Percentiles rank a stretch among this genome's conserved stretches.
phyloP scores from a whole-genome alignment of 2,797 vertebrate species.

The Notoglanidium macrostoma region DNA sequence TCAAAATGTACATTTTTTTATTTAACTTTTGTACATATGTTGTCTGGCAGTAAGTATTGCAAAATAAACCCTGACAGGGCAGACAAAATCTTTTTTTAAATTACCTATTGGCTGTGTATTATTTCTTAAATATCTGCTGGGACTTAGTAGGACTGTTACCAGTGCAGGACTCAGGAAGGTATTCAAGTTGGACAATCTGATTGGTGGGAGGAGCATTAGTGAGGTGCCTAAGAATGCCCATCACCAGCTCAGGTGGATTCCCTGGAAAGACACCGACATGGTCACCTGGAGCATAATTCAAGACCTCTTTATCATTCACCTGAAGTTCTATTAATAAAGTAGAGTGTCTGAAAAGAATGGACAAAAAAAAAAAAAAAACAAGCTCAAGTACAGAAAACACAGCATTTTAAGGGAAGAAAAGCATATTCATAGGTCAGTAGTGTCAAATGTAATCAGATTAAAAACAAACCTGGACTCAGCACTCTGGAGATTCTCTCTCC shows the following conservation, averaged over 20 bases:
- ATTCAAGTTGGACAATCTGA: conserved; percentile 75
- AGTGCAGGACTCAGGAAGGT: conserved; percentile 58
- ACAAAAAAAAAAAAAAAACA: no score
- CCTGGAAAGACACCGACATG: conserved; percentile 79
- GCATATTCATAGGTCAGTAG: no score
- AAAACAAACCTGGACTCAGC: conserved; percentile 74
- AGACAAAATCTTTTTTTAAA: no score
- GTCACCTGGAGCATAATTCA: conserved; percentile 79
- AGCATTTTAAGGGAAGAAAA: no score
- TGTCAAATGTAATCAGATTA: background rate
- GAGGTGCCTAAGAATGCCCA: conserved; percentile 72
- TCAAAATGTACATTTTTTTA: no score
- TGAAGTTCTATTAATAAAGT: conserved; percentile 80
- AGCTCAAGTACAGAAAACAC: background rate
- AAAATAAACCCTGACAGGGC: no score
- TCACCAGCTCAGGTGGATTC: conserved; percentile 75
- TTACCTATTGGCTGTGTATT: no score
- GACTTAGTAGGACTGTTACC: conserved; percentile 44
- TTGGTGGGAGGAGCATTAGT: conserved; percentile 68
- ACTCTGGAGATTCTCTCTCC: conserved; percentile 76
- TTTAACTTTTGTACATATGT: no score
- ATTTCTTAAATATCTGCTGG: no score
- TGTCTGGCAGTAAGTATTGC: no score
- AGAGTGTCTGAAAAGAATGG: conserved; percentile 64
- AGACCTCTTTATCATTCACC: conserved; percentile 53